Evolutionary conservation across 2,888 invertebrate genomes (phyloP), one percentile per base, ranked within the genome.

Genomic region (Adela reaumurella): DNA sequence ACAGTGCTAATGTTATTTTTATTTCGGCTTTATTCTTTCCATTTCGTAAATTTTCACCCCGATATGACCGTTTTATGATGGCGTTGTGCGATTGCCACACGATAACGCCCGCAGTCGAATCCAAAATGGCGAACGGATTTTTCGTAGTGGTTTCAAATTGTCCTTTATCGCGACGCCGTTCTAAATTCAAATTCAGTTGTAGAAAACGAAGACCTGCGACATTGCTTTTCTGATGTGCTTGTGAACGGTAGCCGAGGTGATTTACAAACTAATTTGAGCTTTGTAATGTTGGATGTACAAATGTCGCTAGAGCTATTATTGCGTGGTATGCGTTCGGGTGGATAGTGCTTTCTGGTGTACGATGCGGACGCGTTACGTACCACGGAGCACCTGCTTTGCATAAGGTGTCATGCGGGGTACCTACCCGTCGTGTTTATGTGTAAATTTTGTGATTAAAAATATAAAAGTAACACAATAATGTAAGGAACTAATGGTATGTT

Each of bases 381-480:
- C 77, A 70, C 69, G 73, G 74, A 71, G 74, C 77, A 77, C 74
- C 78, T 79, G 77, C 68, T 79, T 78, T 74, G 77, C 77, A 78
- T 78, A 77, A 74, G 72, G 73, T 69, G 70, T 74, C 71, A 74
- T 70, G 73, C 64, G 63, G 71, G 64, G 70, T 69, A 67, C n/a
- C n/a, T n/a, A n/a, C 70, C 65, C 68, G 65, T 68, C 53, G 67
- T 66, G 68, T 68, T 65, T 66, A 71, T 70, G 73, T 71, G 72
- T 70, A 74, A 71, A 74, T 72, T 72, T 74, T 66, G 71, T 72
- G 72, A 74, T 74, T 71, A 71, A 69, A 66, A 68, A 62, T 63
- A 73, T 70, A 69, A 68, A 70, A 69, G 63, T 71, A 17, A 28
- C 65, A 63, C 64, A 70, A 69, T 70, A 69, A 68, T 61, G 63